A percentile compares a stretch with the other conserved stretches of the same genome.
Evolutionary conservation across 2,888 invertebrate genomes (phyloP).

Genomic region (Macrosoma leucophasiata): DNA sequence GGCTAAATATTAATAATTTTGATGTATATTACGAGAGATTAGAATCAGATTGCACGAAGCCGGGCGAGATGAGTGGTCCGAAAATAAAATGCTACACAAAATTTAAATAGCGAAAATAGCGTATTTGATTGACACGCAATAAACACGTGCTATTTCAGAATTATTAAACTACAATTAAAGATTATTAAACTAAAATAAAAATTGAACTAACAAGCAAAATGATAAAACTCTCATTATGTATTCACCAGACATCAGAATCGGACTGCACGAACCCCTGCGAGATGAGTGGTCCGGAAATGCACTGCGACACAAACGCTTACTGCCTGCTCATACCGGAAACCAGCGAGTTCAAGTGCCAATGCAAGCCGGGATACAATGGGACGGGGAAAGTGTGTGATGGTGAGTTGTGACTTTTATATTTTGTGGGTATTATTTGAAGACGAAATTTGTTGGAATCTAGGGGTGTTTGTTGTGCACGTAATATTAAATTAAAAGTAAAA

Average conservation of each 20-base stretch:
- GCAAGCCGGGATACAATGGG: constrained; percentile 94
- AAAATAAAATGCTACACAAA: constrained; percentile 91
- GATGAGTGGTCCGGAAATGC: constrained; percentile 85
- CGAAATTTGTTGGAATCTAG: too few relatives aligned
- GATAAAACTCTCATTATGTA: too few relatives aligned
- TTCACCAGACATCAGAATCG: constrained; percentile 80
- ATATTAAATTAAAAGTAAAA: too few relatives aligned
- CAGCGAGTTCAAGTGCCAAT: constrained; percentile 91
- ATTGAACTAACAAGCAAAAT: too few relatives aligned
- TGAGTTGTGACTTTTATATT: constrained; percentile 44
- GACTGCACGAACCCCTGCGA: constrained; percentile 96
- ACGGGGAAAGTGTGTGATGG: constrained; percentile 86
- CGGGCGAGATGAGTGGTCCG: constrained; percentile 88
- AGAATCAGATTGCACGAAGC: constrained; percentile 90
- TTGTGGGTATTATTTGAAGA: too few relatives aligned
- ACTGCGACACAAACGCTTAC: constrained; percentile 91
- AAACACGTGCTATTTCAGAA: too few relatives aligned
- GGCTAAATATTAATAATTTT: too few relatives aligned
- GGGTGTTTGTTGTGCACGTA: too few relatives aligned
- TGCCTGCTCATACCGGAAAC: constrained; percentile 89
- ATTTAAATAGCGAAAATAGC: too few relatives aligned
- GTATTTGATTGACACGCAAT: too few relatives aligned
- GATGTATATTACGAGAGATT: constrained; percentile 79
- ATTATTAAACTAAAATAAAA: too few relatives aligned
- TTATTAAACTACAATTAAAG: too few relatives aligned